Evolutionary conservation across 2,888 invertebrate species (phyloP).

Genomic region (Microchrysa polita): DNA sequence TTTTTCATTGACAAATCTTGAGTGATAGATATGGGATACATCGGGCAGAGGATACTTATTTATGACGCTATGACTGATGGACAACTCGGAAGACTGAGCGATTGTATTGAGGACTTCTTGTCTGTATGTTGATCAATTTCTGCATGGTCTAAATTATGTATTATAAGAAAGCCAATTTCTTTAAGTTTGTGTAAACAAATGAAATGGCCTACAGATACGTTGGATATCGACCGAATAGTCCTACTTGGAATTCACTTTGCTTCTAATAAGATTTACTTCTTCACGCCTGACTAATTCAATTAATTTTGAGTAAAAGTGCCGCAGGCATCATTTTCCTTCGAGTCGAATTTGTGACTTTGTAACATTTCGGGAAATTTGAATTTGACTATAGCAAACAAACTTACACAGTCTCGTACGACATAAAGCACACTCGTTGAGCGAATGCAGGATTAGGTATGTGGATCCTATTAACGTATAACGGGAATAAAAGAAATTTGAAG

Average conservation of each 20-base stretch:
- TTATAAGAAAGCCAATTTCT: not conserved
- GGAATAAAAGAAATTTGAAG: too few species aligned
- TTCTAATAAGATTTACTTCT: constrained; percentile 50
- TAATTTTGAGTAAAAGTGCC: constrained; percentile 46
- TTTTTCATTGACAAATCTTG: constrained; percentile 46
- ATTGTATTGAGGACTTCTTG: not conserved
- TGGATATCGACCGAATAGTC: not conserved
- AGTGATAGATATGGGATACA: constrained; percentile 22
- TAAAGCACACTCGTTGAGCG: too few species aligned
- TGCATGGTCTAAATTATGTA: too few species aligned
- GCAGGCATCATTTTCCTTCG: constrained; percentile 32
- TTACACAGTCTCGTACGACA: not conserved
- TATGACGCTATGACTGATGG: constrained; percentile 10
- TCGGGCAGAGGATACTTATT: not conserved
- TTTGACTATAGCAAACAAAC: too few species aligned
- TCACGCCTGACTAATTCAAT: constrained; percentile 52
- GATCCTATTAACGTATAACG: too few species aligned
- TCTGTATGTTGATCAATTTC: too few species aligned
- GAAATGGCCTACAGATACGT: constrained; percentile 35
- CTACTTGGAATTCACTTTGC: constrained; percentile 36
- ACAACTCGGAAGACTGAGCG: not conserved
- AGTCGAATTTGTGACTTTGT: not conserved
- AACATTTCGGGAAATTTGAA: constrained; percentile 12
- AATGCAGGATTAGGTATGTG: too few species aligned
- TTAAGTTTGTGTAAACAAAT: constrained; percentile 28